Percentiles rank a stretch among this genome's conserved stretches.
These are phyloP conservation scores for Artibeus jamaicensis DNA, from an alignment of 2,797 vertebrate species.

Conservation along the genomic window DNA sequence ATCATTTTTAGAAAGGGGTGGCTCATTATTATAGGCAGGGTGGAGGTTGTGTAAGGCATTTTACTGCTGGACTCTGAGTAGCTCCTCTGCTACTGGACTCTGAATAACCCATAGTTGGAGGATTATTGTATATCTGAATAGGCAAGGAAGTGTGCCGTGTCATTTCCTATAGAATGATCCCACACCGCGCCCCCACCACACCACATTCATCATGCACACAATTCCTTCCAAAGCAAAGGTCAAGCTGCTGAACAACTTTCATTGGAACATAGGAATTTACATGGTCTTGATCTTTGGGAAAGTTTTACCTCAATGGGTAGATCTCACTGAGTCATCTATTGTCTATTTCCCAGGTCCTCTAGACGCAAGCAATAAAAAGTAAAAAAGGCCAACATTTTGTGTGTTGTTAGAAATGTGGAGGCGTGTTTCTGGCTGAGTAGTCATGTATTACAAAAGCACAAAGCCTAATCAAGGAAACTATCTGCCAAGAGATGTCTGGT, in stretches of 20 bases:
- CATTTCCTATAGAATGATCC: not conserved
- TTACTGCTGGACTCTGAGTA: slow-evolving; percentile 55
- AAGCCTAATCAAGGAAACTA: not conserved
- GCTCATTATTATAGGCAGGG: slow-evolving; percentile 62
- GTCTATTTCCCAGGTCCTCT: not conserved
- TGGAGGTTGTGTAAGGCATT: slow-evolving; percentile 48
- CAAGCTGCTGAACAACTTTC: not conserved
- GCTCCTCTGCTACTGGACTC: not conserved
- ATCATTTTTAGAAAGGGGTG: slow-evolving; percentile 74
- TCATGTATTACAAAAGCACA: not conserved
- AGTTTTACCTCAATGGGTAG: not conserved
- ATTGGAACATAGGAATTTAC: not conserved
- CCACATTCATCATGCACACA: not conserved
- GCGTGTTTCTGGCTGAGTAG: not conserved
- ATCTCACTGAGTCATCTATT: not conserved
- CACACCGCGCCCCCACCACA: no score
- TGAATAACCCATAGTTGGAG: not conserved
- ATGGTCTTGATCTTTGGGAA: not conserved
- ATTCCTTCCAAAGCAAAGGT: slow-evolving; percentile 3
- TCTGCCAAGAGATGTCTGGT: not conserved
- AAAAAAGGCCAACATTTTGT: not conserved
- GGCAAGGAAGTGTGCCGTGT: not conserved
- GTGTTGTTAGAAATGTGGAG: not conserved
- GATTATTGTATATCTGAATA: slow-evolving; percentile 3
- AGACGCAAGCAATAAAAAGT: not conserved